Percentiles rank a stretch among this genome's conserved stretches.
phyloP scores from a whole-genome alignment of 2,888 invertebrate species.

The Pterostichus madidus region DNA sequence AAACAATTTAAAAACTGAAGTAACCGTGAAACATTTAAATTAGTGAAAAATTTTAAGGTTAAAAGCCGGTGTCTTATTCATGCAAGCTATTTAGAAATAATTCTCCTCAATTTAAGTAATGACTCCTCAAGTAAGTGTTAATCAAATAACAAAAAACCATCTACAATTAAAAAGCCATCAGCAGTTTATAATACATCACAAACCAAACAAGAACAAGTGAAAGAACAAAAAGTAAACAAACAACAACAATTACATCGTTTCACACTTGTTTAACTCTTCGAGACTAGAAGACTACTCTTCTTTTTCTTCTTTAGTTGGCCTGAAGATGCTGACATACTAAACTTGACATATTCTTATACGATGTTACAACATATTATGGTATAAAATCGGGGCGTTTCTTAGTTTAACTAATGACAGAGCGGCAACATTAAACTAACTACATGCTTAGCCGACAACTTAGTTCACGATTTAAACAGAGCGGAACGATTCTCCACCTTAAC shows the following conservation, averaged over 20 bases:
- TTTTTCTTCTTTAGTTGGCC: neutral
- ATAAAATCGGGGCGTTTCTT: slow-evolving; percentile 74
- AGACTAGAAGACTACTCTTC: slow-evolving; percentile 10
- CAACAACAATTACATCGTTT: slow-evolving; percentile 28
- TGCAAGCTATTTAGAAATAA: no score
- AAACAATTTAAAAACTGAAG: no score
- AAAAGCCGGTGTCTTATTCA: no score
- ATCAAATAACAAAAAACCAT: slow-evolving; percentile 5
- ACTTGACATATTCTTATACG: slow-evolving; percentile 73
- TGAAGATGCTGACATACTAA: slow-evolving; percentile 71
- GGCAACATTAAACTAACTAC: slow-evolving; percentile 68
- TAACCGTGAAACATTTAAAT: no score
- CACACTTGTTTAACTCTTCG: slow-evolving; percentile 12
- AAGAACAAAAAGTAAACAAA: slow-evolving; percentile 18
- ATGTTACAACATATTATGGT: slow-evolving; percentile 72
- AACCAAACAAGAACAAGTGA: neutral
- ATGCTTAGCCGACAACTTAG: slow-evolving; percentile 56
- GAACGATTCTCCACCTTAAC: slow-evolving; percentile 1
- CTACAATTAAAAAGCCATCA: slow-evolving; percentile 34
- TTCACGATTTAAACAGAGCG: slow-evolving; percentile 49
- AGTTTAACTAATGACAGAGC: slow-evolving; percentile 73
- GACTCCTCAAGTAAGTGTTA: no score
- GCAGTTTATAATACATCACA: slow-evolving; percentile 15
- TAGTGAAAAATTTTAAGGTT: no score
- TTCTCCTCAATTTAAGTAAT: no score